Percentiles rank a stretch among this genome's conserved stretches.
Evolutionary conservation across 1,140 invertebrate genomes (phyloP).

Genomic region (Cardiocondyla obscurior): DNA sequence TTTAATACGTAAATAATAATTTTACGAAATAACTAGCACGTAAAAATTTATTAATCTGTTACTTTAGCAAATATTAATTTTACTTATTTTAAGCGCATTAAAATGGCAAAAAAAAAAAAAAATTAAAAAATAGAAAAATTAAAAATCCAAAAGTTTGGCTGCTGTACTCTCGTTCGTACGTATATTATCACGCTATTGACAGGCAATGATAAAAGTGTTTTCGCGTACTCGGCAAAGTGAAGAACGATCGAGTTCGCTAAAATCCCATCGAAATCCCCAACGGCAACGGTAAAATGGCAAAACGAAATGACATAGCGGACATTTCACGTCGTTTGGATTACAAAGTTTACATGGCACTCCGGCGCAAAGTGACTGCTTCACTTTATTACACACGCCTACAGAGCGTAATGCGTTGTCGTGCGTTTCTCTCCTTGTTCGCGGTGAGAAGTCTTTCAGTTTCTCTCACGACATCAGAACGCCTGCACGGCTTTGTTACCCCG

Average conservation of each 20-base stretch:
- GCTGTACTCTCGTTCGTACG: not conserved
- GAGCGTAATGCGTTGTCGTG: not conserved
- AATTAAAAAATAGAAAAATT: too few species aligned
- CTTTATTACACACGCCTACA: conserved; percentile 47
- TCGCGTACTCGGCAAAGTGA: conserved; percentile 1
- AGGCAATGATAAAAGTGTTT: conserved; percentile 19
- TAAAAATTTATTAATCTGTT: not conserved
- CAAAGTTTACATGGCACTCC: not conserved
- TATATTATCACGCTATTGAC: not conserved
- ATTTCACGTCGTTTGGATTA: conserved; percentile 18
- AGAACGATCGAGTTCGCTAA: not conserved
- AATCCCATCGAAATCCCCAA: not conserved
- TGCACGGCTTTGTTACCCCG: conserved; percentile 55
- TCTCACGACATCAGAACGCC: conserved; percentile 43
- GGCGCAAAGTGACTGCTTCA: conserved; percentile 14
- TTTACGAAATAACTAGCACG: not conserved
- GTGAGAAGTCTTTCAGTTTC: conserved; percentile 49
- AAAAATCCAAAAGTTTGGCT: not conserved
- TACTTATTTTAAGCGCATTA: not conserved
- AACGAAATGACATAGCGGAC: not conserved
- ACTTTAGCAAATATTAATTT: not conserved
- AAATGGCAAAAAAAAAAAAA: not conserved
- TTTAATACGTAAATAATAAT: not conserved
- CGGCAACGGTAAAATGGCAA: not conserved
- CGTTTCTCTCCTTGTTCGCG: conserved; percentile 12